Evolutionary conservation across 1,140 invertebrate genomes (phyloP), one percentile per base, ranked within the genome.

Genomic region (Daktulosphaira vitifoliae): DNA sequence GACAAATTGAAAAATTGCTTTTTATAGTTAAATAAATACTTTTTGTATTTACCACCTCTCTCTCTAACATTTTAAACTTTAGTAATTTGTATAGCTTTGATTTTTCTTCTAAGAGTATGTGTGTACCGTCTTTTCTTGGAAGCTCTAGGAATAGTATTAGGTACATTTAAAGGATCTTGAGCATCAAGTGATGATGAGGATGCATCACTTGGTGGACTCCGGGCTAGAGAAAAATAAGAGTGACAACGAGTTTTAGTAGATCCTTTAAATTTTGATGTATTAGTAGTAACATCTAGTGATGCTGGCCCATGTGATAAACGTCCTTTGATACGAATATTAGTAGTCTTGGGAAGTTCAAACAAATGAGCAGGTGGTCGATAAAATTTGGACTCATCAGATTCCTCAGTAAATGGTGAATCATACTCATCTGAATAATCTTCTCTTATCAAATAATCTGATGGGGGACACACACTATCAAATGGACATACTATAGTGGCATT

Each of bases 141-240:
- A 29, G 71, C 72, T 9, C 72, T 49, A 8, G 72, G 69, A 42
- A 72, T 71, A 18, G 72, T 74, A 16, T 73, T 71, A 15, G 71
- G 68, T 6, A 71, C 69, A 11, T 67, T 67, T 1, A 69, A 67
- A 15, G 70, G 65, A 22, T 71, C 70, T 26, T 66, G 69, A 15
- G 69, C 65, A 8, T 73, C 72, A 4, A 70, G 39, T 13, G 72
- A 73, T 9, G 72, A 73, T 15, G 70, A 72, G 3, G 70, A 70
- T 15, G 68, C 71, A 48, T 73, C 72, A 54, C 72, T 73, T 8
- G 72, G 72, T 8, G 71, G 72, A 66, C 72, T 73, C 26, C 71
- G 67, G 9, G 72, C 68, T 20, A 73, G 66, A 8, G 73, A 74
- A 65, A 72, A 74, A 49, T 73, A 73, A 5, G 71, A 72, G 48